Base-by-base conservation (phyloP, 1,140 invertebrate genomes). In the Pseudomyrmex dendroicus region DNA sequence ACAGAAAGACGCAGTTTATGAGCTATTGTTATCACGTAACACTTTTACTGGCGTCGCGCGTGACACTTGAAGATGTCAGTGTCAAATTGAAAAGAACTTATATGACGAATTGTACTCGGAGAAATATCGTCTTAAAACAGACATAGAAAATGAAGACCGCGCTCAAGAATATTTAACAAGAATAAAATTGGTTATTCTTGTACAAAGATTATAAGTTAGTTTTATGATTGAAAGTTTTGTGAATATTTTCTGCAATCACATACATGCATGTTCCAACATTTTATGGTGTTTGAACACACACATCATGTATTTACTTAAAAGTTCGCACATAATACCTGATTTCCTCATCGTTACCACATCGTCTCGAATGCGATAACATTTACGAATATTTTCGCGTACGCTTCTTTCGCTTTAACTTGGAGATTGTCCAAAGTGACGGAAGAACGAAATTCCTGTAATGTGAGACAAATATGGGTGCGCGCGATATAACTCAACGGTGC, bases 401-500 rank as follows among this genome's bases (percentile, higher is more conserved):
- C 77, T 48, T 25, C 56, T 8, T 2, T 73, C 17, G 77, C 67
- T n/a, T 82, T 82, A 44, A 22, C 7, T 82, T 61, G 61, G 48
- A 82, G 68, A 73, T 73, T 80, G 46, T 62, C 25, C 25, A 82
- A 61, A 25, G 67, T 61, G 76, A 72, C 13, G 67, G 67, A 12
- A 52, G 67, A 35, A 73, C 35, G 50, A 56, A 80, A 72, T 80
- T 80, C 5, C 66, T 72, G 15, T 9, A 72, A 8, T 12, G 35
- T 25, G 52, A 59, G 9, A 59, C 22, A 25, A n/a, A 78, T 25
- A 46, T 25, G 2, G 1, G 25, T 25, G 25, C 2, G 25, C 17
- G n/a, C 44, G 1, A 20, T 46, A 9, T 22, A 15, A 57, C 35
- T 35, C 35, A 5, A 35, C 5, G 35, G 5, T 35, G 1, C 66